Evolutionary conservation across 2,888 invertebrate genomes (phyloP), one percentile per base, ranked within the genome.

Genomic region (Drosophila koepferae): DNA sequence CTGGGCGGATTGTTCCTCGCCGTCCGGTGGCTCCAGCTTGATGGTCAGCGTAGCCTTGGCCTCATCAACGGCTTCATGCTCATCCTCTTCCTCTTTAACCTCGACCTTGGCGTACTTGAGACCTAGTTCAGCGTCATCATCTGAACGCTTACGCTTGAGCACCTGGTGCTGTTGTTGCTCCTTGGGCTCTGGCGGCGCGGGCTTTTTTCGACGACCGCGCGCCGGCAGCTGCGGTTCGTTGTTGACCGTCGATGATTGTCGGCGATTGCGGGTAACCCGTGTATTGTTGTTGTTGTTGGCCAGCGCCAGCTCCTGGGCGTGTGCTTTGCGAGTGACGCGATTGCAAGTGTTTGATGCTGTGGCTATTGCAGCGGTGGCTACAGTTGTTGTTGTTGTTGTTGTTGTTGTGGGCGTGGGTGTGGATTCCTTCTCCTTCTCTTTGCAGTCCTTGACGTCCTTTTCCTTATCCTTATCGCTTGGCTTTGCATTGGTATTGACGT

Each of bases 241-340:
- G 55, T 67, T 64, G 14, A 81, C 72, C 4, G 82, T 78, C 12
- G 83, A 74, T 5, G 89, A 84, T 44, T 89, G 81, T 4, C 76
- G 75, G 10, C 91, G 90, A 53, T 92, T 92, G 48, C 92, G 89
- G 9, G 92, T 92, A 18, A 92, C 77, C 14, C 92, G 90, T 1
- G 92, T 92, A 41, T 88, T 91, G 20, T 58, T 40, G 14, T 38
- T 38, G n/a, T 60, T 72, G 53, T 62, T 80, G 46, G 77, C 77
- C 80, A 78, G 5, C 3, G 82, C 86, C 65, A 89, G 87, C 69
- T 92, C 91, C 74, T 91, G 86, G 23, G 90, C 92, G 12, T 91
- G 81, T 0, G 92, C 81, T 54, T 93, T 92, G 48, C 92, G 92
- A 10, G 93, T 93, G 10, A 91, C 80, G n/a, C 92, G 84, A 61